These are phyloP conservation scores for Pandemis corylana DNA, from an alignment of 2,888 invertebrate species.

Conservation along the genomic window DNA sequence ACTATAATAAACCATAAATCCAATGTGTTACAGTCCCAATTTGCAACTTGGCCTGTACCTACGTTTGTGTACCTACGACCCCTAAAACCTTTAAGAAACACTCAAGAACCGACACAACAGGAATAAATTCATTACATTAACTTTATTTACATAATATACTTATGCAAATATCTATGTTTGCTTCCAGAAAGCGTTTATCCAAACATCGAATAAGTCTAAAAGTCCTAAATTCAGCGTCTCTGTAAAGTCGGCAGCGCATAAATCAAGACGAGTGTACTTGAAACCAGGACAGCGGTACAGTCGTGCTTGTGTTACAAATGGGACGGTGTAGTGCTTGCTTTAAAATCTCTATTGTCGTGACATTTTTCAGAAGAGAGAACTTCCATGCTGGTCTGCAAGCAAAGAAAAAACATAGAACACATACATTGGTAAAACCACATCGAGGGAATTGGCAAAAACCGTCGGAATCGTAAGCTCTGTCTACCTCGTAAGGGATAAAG, in stretches of 20 bases:
- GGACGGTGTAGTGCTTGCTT: not conserved
- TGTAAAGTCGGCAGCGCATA: conserved; percentile 27
- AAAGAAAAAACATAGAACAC: no score
- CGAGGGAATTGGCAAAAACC: no score
- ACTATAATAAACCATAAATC: no score
- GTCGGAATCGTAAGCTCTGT: no score
- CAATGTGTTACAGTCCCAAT: no score
- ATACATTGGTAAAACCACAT: no score
- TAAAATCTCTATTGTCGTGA: not conserved
- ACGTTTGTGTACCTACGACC: no score
- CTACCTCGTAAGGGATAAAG: no score
- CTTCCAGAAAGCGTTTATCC: conserved; percentile 4
- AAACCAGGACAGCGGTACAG: conserved; percentile 30
- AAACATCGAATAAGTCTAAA: conserved; percentile 25
- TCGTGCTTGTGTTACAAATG: conserved; percentile 23
- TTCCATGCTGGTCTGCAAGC: no score
- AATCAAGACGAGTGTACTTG: conserved; percentile 40
- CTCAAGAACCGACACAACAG: not conserved
- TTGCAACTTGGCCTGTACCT: no score
- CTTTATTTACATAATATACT: not conserved
- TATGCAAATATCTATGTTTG: conserved; percentile 2
- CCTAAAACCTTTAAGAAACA: no score
- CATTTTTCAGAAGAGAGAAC: not conserved
- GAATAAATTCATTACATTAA: not conserved
- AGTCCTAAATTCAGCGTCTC: conserved; percentile 33